Percentiles rank a stretch among this genome's conserved stretches.
phyloP scores from a whole-genome alignment of 2,888 invertebrate species.

The Drosophila trichaetosa region DNA sequence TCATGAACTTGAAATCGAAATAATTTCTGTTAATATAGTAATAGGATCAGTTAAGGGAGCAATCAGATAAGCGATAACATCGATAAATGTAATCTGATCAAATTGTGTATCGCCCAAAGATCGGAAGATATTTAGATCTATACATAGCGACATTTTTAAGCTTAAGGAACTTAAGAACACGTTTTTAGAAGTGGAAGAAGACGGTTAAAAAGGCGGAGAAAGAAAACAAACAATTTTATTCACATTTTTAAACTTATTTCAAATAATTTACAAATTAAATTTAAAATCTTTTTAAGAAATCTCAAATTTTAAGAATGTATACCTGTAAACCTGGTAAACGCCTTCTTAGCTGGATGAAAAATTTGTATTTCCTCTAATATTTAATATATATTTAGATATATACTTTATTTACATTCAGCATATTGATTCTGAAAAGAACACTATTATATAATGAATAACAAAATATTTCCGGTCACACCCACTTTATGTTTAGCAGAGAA shows the following conservation, averaged over 20 bases:
- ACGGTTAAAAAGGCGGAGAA: not conserved
- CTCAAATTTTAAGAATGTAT: too few relatives aligned
- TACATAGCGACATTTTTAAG: too few relatives aligned
- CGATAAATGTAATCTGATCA: not conserved
- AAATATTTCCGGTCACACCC: not conserved
- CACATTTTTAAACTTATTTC: not conserved
- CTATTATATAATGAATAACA: not conserved
- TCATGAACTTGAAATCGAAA: constrained; percentile 40
- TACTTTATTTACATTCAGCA: not conserved
- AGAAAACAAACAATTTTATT: not conserved
- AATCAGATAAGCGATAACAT: not conserved
- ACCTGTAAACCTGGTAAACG: too few relatives aligned
- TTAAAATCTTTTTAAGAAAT: not conserved
- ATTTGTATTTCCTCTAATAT: not conserved
- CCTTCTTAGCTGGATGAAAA: not conserved
- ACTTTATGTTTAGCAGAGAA: not conserved
- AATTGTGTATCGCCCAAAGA: not conserved
- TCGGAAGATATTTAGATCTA: not conserved
- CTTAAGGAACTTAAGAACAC: too few relatives aligned
- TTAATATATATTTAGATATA: not conserved
- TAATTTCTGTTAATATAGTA: not conserved
- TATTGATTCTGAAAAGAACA: not conserved
- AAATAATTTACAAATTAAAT: not conserved
- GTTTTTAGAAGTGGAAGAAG: not conserved
- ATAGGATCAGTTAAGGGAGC: not conserved